Evolutionary conservation across 2,888 invertebrate species (phyloP).

Genomic region (Cephus rjabovi): DNA sequence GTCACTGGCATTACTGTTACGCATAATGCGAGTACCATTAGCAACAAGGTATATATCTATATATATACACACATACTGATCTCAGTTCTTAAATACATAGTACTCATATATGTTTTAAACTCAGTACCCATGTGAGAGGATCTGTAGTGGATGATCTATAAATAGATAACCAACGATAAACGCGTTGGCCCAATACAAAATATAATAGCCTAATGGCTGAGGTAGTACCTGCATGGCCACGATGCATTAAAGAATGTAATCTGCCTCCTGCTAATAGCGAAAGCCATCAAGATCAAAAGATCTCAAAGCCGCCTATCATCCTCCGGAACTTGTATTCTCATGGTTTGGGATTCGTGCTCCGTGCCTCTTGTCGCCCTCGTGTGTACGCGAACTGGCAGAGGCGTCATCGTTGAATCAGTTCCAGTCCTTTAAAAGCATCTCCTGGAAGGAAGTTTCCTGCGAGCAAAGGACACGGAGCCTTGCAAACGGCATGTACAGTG

Average conservation of each 20-base stretch:
- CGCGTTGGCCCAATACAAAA: slow-evolving; percentile 6
- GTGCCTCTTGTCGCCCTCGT: background rate
- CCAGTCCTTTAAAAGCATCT: background rate
- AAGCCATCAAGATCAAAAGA: slow-evolving; percentile 24
- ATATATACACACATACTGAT: background rate
- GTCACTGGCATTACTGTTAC: background rate
- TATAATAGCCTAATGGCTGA: slow-evolving; percentile 13
- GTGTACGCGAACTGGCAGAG: background rate
- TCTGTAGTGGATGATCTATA: background rate
- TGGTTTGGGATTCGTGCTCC: background rate
- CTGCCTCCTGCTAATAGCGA: slow-evolving; percentile 23
- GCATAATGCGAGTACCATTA: background rate
- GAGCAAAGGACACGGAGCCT: background rate
- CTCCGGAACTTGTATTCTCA: background rate
- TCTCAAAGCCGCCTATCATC: slow-evolving; percentile 14
- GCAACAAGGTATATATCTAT: background rate
- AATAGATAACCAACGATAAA: slow-evolving; percentile 1
- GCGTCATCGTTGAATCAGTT: background rate
- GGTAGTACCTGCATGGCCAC: slow-evolving; percentile 15
- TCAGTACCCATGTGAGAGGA: background rate
- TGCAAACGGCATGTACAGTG: slow-evolving; percentile 9
- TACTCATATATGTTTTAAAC: background rate
- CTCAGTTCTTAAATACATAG: background rate
- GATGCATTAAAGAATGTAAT: slow-evolving; percentile 16
- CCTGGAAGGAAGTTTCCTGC: background rate